Conservation (phyloP, 2,888 invertebrate genomes). For the Watsonalla binaria region DNA sequence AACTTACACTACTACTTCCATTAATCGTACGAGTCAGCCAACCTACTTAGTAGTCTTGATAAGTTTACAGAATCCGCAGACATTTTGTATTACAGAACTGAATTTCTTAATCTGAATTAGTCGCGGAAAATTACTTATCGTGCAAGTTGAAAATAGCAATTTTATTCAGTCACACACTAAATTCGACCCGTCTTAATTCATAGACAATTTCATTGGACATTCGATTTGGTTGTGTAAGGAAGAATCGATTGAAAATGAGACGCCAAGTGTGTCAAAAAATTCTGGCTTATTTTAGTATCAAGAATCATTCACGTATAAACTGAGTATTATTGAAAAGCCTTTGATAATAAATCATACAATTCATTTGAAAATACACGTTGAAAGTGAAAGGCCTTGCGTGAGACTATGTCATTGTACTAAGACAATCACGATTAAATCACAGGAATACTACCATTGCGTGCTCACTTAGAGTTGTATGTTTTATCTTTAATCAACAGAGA, state of each 20-base stretch:
- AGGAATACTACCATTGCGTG: slow-evolving; percentile 6
- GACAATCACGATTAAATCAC: slow-evolving; percentile 4
- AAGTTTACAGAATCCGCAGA: too few species aligned
- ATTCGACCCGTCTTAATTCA: too few species aligned
- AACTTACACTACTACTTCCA: too few species aligned
- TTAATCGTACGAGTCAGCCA: too few species aligned
- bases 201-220: too few species aligned
- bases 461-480: background rate
- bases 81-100: too few species aligned
- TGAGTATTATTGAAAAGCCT: background rate
- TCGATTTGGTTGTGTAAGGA: too few species aligned
- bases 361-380: slow-evolving; percentile 17
- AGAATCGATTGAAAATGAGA: background rate
- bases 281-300: background rate
- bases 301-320: slow-evolving; percentile 1
- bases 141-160: too few species aligned
- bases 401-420: slow-evolving; percentile 22
- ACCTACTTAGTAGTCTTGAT: too few species aligned
- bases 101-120: too few species aligned
- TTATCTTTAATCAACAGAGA: background rate
- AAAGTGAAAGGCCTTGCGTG: slow-evolving; percentile 53
- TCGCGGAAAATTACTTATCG: too few species aligned
- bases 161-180: too few species aligned
- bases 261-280: background rate
- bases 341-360: background rate